Evolutionary conservation across 2,113 vertebrate species (phyloP), one percentile per base, ranked within the genome.

Genomic region (Nothocercus nigrocapillus): DNA sequence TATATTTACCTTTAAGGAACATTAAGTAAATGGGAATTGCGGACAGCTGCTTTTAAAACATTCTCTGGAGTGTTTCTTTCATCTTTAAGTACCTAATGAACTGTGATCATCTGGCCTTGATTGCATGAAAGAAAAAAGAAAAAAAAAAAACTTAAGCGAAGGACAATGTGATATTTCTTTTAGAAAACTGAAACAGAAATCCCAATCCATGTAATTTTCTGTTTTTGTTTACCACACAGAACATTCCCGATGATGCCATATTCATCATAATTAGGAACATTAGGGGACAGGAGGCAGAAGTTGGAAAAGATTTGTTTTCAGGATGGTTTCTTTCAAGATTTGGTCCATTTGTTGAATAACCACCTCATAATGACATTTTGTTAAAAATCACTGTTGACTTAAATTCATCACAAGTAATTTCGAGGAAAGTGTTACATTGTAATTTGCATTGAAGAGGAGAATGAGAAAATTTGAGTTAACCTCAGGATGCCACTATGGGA

Each of bases 241-340:
- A 7, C 1, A 14, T 80, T 91, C 66, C 70, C 67, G 18, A 30
- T 64, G 25, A 49, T 54, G 18, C 4, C 3, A 7, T 62, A 30
- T 89, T 84, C 27, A 9, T 36, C 24, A 19, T 11, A 4, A 66
- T 24, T 4, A 58, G 30, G 28, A 67, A 9, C 70, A 54, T 80
- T 76, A 3, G 12, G 7, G 11, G 2, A 3, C 2, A 11, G 6
- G 10, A 1, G 20, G 2, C 4, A 3, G 62, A 81, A 14, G 17
- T 86, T 21, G 47, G 34, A 70, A 74, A 89, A 82, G 24, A 24
- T 63, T 80, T 17, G 9, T 38, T 89, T 49, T 28, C 6, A 27
- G 40, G 10, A 77, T 9, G 3, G 11, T 69, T 82, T 73, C 15
- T 58, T 21, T 70, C 89, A 45, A 82, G 12, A 27, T 67, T 67